Percentiles rank a stretch among this genome's conserved stretches.
Conservation (phyloP, 2,888 invertebrate genomes). For the Tiliacea citrago region DNA sequence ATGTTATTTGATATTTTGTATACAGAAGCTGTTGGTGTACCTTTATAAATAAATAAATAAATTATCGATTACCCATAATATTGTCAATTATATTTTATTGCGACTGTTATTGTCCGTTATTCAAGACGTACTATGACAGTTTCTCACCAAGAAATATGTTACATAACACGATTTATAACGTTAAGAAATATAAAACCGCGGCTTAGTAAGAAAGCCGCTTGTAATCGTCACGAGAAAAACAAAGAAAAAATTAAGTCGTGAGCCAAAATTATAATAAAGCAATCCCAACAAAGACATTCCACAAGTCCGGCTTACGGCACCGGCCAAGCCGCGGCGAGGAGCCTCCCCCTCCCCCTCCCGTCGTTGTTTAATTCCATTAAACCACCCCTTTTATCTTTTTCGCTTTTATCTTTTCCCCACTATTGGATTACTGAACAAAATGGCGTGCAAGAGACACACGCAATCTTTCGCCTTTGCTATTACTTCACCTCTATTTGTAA, state of each 20-base stretch:
- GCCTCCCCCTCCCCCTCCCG: slow-evolving; percentile 69
- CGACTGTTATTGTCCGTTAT: slow-evolving; percentile 13
- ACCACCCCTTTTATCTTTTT: slow-evolving; percentile 89
- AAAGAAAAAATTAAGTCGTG: slow-evolving; percentile 73
- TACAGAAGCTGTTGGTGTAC: no score
- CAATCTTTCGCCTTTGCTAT: slow-evolving; percentile 83
- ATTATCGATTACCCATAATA: slow-evolving; percentile 23
- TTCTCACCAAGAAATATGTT: slow-evolving; percentile 24
- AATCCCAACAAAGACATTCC: slow-evolving; percentile 87
- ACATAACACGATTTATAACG: slow-evolving; percentile 45
- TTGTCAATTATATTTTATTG: slow-evolving; percentile 38
- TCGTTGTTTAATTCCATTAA: slow-evolving; percentile 90
- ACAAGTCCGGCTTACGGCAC: slow-evolving; percentile 85
- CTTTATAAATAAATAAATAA: no score
- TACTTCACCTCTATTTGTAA: slow-evolving; percentile 80
- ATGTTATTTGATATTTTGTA: no score
- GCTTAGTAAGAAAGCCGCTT: slow-evolving; percentile 66
- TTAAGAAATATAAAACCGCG: slow-evolving; percentile 56
- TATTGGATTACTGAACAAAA: slow-evolving; percentile 89
- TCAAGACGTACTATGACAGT: slow-evolving; percentile 13
- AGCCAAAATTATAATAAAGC: slow-evolving; percentile 78
- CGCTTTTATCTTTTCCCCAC: slow-evolving; percentile 88
- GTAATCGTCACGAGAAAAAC: slow-evolving; percentile 68
- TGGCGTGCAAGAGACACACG: slow-evolving; percentile 88
- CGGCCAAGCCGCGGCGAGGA: slow-evolving; percentile 66